Base-by-base conservation (phyloP, 2,888 invertebrate genomes). In the Polyommatus icarus region DNA sequence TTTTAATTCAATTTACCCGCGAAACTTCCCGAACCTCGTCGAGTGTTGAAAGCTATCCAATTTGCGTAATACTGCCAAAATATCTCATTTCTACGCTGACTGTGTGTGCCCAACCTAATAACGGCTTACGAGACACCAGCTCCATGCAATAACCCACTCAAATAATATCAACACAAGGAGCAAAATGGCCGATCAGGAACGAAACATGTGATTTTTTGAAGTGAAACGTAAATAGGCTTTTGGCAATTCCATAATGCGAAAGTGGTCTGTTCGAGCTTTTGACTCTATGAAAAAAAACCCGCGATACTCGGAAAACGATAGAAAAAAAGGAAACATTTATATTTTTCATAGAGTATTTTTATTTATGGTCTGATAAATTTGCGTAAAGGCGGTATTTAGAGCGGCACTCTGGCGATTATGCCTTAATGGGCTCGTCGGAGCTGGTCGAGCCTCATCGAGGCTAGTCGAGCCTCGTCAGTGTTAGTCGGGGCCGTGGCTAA, bases 1-100 rank as follows among this genome's bases (percentile, higher is more conserved):
- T 93, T 94, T 94, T 94, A 94, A 94, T 94, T 94, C 93, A 93
- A 94, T 94, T 92, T 92, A 89, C 90, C 89, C 90, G 88, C 92
- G 90, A 93, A 93, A 94, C 90, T 94, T 94, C 91, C 46, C 89
- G 90, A 93, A 92, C 92, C 90, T 93, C 91, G 93, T 91, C 90
- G 94, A 94, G 94, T 94, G 94, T 94, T 93, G 94, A 94, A 94
- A 94, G 94, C 94, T 93, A 94, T 94, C 94, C 94, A 94, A 94
- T 94, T 94, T 94, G 93, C 93, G 93, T 94, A 94, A 94, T 94
- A 94, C 94, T 93, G 90, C 92, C 94, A 93, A 94, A 94, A 94
- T 94, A 94, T 94, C 94, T 94, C 93, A 94, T 94, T 94, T 94
- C 94, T 94, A 92, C 93, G 92, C 91, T 93, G 89, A 90, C 90